Evolutionary conservation across 2,888 invertebrate genomes (phyloP).

Genomic region (Mallateleia sp.): DNA sequence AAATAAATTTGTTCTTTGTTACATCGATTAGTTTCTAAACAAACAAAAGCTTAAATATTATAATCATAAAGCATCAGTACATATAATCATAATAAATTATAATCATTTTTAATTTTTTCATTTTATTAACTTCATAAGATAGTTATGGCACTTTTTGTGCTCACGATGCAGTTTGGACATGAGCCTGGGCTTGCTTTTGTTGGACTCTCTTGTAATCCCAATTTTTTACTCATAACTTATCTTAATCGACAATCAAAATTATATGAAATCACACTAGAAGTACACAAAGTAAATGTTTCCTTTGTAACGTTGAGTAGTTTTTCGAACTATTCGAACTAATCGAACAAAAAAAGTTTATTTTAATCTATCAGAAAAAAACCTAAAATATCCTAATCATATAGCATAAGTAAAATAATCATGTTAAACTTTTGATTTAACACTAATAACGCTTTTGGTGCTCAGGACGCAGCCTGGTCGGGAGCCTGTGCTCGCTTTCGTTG

Average conservation of each 20-base stretch:
- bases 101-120: no score
- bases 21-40: no score
- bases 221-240: constrained; percentile 6
- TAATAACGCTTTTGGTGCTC: neutral
- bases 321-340: neutral
- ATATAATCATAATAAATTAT: no score
- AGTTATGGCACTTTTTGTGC: neutral
- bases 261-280: constrained; percentile 14
- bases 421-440: neutral
- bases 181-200: constrained; percentile 13
- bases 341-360: neutral
- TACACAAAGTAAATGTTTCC: constrained; percentile 6
- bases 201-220: constrained; percentile 34
- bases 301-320: constrained; percentile 5
- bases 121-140: no score
- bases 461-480: neutral
- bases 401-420: constrained; percentile 5
- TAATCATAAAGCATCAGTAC: no score
- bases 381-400: constrained; percentile 11
- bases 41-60: no score
- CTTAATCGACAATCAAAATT: constrained; percentile 4
- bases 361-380: constrained; percentile 12
- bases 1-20: no score
- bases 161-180: neutral
- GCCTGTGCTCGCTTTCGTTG: constrained; percentile 28